Percentiles rank a stretch among this genome's conserved stretches.
Conservation (phyloP, 2,113 vertebrate genomes). For the Jaculus jaculus region DNA sequence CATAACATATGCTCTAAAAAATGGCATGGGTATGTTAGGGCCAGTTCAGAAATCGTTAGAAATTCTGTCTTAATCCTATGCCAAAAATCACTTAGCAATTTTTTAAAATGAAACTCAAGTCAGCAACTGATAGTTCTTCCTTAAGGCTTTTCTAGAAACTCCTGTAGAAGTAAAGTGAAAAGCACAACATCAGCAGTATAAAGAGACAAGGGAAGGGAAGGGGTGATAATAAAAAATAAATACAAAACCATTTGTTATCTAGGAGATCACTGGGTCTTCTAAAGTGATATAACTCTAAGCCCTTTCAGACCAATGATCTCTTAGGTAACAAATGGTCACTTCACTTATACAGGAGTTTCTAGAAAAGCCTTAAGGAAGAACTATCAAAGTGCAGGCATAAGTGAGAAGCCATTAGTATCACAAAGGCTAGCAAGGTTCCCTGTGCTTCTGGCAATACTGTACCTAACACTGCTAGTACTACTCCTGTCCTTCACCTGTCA, state of each 20-base stretch:
- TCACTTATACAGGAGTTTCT: neutral
- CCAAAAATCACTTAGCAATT: too few species aligned
- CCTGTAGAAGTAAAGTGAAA: neutral
- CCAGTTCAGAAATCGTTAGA: too few species aligned
- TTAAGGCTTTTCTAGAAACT: neutral
- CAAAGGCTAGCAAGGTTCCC: neutral
- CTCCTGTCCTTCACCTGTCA: neutral
- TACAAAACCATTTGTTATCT: neutral
- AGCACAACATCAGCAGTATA: too few species aligned
- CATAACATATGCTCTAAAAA: too few species aligned
- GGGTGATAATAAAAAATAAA: too few species aligned
- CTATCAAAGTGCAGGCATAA: neutral
- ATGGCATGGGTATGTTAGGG: too few species aligned
- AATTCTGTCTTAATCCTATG: too few species aligned
- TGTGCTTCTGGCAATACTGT: neutral
- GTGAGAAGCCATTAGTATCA: neutral
- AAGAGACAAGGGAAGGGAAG: too few species aligned
- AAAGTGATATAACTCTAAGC: too few species aligned
- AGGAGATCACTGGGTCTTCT: neutral
- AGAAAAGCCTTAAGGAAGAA: neutral
- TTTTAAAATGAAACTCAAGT: too few species aligned
- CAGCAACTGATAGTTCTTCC: neutral
- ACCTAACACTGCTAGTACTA: neutral
- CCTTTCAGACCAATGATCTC: neutral
- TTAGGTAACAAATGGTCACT: neutral